Conservation (phyloP, 2,797 vertebrate genomes). For the Cetoscarus ocellatus region DNA sequence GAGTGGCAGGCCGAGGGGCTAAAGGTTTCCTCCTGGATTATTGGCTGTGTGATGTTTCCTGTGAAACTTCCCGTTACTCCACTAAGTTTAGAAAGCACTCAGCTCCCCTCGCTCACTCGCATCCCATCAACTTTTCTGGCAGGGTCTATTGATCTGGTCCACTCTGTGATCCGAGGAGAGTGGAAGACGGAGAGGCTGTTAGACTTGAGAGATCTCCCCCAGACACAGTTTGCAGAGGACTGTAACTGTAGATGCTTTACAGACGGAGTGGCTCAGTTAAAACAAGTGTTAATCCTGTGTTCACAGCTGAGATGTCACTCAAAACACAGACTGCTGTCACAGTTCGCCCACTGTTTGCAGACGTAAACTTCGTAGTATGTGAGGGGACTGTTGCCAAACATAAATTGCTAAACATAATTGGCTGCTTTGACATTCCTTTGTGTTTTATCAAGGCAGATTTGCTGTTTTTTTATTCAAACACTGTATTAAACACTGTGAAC, state of each 20-base stretch:
- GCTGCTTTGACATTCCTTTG: not conserved
- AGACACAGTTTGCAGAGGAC: conserved; percentile 30
- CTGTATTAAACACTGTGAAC: no score
- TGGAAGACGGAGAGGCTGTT: conserved; percentile 46
- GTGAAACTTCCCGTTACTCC: conserved; percentile 43
- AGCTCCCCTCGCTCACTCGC: conserved; percentile 26
- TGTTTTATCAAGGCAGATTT: not conserved
- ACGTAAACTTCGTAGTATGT: not conserved
- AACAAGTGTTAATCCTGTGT: conserved; percentile 27
- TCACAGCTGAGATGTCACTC: conserved; percentile 21
- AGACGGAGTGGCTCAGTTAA: conserved; percentile 23
- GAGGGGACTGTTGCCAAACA: not conserved
- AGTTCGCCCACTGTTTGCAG: not conserved
- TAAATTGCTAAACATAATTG: not conserved
- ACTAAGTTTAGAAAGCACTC: conserved; percentile 36
- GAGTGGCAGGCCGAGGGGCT: conserved; percentile 9
- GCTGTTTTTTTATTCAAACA: no score
- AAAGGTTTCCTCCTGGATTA: conserved; percentile 7
- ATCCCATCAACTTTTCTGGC: conserved; percentile 44
- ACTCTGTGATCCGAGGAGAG: conserved; percentile 43
- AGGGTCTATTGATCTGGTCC: conserved; percentile 52
- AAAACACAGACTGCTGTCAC: not conserved
- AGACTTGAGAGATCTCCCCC: conserved; percentile 28
- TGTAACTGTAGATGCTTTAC: conserved; percentile 23
- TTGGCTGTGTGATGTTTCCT: conserved; percentile 2